A percentile compares a stretch with the other conserved stretches of the same genome.
Evolutionary conservation across 2,113 vertebrate genomes (phyloP).

Genomic region (Notothenia rossii): DNA sequence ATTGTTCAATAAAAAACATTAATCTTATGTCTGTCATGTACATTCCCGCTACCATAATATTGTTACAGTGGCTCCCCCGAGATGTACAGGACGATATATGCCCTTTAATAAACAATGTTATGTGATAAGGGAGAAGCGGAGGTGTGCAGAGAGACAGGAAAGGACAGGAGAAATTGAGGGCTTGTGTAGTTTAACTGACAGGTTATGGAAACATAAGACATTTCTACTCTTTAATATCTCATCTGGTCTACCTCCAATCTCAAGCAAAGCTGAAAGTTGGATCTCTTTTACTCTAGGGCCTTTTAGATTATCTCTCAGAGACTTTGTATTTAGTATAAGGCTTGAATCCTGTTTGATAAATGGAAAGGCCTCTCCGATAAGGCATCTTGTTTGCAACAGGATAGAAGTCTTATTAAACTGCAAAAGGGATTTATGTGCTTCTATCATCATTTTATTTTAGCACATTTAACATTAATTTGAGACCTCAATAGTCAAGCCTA

Average conservation of each 20-base stretch:
- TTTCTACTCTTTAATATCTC: neutral
- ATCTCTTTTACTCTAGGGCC: neutral
- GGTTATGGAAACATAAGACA: conserved; percentile 10
- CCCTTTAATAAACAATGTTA: conserved; percentile 37
- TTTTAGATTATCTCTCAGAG: neutral
- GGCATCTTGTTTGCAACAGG: neutral
- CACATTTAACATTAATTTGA: neutral
- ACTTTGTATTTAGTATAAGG: neutral
- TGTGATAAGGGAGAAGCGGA: conserved; percentile 38
- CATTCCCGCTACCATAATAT: conserved; percentile 23
- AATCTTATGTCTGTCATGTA: conserved; percentile 19
- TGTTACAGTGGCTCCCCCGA: conserved; percentile 23
- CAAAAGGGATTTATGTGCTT: too few species aligned
- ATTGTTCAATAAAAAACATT: conserved; percentile 20
- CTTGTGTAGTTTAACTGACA: neutral
- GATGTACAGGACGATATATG: conserved; percentile 26
- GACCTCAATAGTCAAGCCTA: neutral
- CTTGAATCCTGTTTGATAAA: neutral
- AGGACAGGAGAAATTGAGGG: neutral
- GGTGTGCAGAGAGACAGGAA: conserved; percentile 1
- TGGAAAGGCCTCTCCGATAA: neutral
- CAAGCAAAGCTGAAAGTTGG: neutral
- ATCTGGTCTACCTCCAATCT: conserved; percentile 8
- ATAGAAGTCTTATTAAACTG: too few species aligned
- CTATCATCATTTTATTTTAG: too few species aligned